Evolutionary conservation across 2,113 vertebrate genomes (phyloP), one percentile per base, ranked within the genome.

Genomic region (Corythornis vintsioides): DNA sequence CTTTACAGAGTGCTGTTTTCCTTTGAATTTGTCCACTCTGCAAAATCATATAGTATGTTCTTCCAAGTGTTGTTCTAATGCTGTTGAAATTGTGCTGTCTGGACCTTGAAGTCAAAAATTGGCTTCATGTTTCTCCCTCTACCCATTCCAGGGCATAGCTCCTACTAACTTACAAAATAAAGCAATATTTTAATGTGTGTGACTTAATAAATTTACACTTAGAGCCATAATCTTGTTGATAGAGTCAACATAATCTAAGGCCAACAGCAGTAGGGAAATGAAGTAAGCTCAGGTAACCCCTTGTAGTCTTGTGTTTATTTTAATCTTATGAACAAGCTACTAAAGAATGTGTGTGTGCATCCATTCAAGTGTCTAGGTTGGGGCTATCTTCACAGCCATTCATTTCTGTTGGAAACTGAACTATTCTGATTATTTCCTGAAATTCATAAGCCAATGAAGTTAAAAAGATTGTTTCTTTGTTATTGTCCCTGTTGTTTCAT

Each of bases 331-430:
- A 94, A 50, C 72, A 95, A 93, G 47, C 69, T 92, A 26, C 69
- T 83, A 70, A 94, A 90, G 76, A 91, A 94, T 93, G 88, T 69
- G 38, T 69, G 38, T 78, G 33, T 88, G 66, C 70, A 89, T 93
- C 91, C 66, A 69, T 76, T 94, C 89, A 78, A 76, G 50, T 83
- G n/a, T 59, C 81, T 28, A 56, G 76, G 71, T 66, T 74, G 21
- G 57, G 45, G 53, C 74, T 96, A 91, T 96, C 95, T 89, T 92
- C 61, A 63, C 43, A 86, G 50, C 71, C 89, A 94, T 33, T 88
- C 79, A 93, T 94, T 96, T 96, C 95, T 91, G 33, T 90, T 95
- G 93, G 91, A 96, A 91, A 94, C 83, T 75, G 35, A 91, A 53
- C 55, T 88, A 57, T 92, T 92, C 64, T 55, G 64, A 60, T 93